Evolutionary conservation across 2,888 invertebrate species (phyloP).

Genomic region (Galeruca laticollis): DNA sequence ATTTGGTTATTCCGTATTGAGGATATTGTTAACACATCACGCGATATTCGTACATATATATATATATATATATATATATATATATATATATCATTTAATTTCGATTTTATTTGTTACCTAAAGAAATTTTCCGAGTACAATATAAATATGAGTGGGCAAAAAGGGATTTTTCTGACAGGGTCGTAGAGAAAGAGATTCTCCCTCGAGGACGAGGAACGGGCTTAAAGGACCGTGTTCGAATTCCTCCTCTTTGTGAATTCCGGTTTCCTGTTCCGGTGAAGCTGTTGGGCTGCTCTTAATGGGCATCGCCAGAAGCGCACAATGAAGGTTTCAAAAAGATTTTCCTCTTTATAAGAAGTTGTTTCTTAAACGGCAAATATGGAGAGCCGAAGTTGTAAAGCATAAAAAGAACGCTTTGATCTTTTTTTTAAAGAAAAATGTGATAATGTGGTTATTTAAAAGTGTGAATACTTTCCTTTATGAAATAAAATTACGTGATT

Average conservation of each 20-base stretch:
- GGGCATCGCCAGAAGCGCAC: constrained; percentile 47
- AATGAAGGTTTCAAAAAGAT: not conserved
- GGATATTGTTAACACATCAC: too few relatives aligned
- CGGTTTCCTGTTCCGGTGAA: constrained; percentile 50
- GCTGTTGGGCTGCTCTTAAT: constrained; percentile 45
- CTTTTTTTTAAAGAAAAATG: not conserved
- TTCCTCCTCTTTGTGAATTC: constrained; percentile 48
- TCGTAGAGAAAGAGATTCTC: constrained; percentile 35
- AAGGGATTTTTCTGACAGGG: constrained; percentile 39
- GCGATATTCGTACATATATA: too few relatives aligned
- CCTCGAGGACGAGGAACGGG: constrained; percentile 46
- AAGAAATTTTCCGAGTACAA: constrained; percentile 36
- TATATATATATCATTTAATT: too few relatives aligned
- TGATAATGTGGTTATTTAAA: too few relatives aligned
- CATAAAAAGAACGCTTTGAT: not conserved
- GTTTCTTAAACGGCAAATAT: not conserved
- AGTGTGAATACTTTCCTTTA: too few relatives aligned
- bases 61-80: too few relatives aligned
- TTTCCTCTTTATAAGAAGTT: not conserved
- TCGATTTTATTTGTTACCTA: too few relatives aligned
- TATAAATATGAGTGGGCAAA: constrained; percentile 50
- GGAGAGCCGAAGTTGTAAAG: not conserved
- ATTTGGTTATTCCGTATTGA: too few relatives aligned
- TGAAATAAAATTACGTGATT: too few relatives aligned
- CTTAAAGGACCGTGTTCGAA: constrained; percentile 51